Base-by-base conservation (phyloP, 1,140 invertebrate genomes). In the Phymastichus coffea region DNA sequence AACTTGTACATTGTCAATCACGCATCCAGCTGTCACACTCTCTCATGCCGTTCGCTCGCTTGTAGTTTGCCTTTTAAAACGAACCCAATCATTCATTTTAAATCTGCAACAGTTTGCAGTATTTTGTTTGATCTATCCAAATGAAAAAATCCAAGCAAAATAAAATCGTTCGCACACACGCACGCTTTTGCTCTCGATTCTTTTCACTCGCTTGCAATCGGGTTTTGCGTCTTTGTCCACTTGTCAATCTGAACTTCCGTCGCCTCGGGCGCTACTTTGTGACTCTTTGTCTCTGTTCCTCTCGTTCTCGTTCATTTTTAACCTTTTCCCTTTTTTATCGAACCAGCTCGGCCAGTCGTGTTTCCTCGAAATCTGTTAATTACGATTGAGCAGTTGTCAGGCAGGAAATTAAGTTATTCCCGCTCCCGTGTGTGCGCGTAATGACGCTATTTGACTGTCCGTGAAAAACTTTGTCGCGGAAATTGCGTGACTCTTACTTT, bases 331-430 rank as follows among this genome's bases (percentile, higher is more conserved):
- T 61, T 20, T 35, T 22, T 30, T 6, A 23, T 8, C 10, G 38
- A 40, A 62, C 41, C 56, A 15, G 23, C 38, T 15, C 54, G 41
- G 41, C 23, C 41, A 14, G n/a, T 33, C 57, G 48, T 56, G 30
- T 30, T 49, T 57, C 48, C 41, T 35, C 60, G 63, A 59, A 68
- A 67, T 72, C 69, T 68, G 70, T 75, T 75, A 75, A 75, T 74
- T 73, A 68, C 70, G 64, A 73, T 68, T 68, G 68, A 72, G 67
- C 70, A 69, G 67, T 69, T 74, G 70, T 70, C 66, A 68, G 52
- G 68, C 53, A 57, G 57, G 59, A 70, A 71, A 75, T 74, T 70
- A 67, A 74, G 61, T 75, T 74, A 73, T 58, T 67, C 64, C 49
- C 62, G 65, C 63, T 71, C 58, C 53, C 6, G 6, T 33, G 28